Percentiles rank a stretch among this genome's conserved stretches.
Conservation (phyloP, 2,113 vertebrate genomes). For the Solenodon paradoxus region DNA sequence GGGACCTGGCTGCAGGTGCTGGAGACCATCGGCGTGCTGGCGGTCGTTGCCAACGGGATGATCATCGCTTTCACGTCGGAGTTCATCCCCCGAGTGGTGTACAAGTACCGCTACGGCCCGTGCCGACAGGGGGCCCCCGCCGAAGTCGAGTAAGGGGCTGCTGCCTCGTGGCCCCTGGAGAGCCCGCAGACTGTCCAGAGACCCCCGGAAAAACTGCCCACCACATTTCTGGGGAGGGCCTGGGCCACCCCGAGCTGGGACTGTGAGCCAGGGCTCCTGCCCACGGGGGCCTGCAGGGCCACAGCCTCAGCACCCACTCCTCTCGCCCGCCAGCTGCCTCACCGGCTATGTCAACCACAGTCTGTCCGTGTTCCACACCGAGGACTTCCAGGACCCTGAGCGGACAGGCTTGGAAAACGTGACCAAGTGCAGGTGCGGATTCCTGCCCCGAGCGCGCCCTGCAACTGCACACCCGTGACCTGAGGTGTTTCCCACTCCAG, state of each 20-base stretch:
- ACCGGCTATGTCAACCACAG: slow-evolving; percentile 91
- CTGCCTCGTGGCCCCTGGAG: neutral
- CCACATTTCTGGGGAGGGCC: neutral
- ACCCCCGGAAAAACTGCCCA: neutral
- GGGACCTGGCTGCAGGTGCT: slow-evolving; percentile 90
- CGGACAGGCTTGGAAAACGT: slow-evolving; percentile 2
- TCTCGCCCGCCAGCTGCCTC: slow-evolving; percentile 90
- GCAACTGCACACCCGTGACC: neutral
- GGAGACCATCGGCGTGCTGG: slow-evolving; percentile 90
- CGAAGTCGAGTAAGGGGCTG: slow-evolving; percentile 81
- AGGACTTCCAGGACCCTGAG: slow-evolving; percentile 76
- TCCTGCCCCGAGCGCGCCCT: neutral
- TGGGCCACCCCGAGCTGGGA: neutral
- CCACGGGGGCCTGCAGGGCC: neutral
- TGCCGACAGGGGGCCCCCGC: slow-evolving; percentile 73
- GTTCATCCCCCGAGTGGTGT: slow-evolving; percentile 92
- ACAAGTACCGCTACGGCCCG: slow-evolving; percentile 90
- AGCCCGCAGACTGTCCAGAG: neutral
- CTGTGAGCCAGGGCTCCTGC: no score
- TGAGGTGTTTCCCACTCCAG: slow-evolving; percentile 70
- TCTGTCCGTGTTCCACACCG: slow-evolving; percentile 85
- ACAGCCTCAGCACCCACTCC: fast-evolving
- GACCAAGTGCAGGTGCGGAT: slow-evolving; percentile 89
- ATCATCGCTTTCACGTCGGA: slow-evolving; percentile 94
- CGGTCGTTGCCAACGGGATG: slow-evolving; percentile 93